Evolutionary conservation across 2,888 invertebrate genomes (phyloP), one percentile per base, ranked within the genome.

Genomic region (Metellina segmentata): DNA sequence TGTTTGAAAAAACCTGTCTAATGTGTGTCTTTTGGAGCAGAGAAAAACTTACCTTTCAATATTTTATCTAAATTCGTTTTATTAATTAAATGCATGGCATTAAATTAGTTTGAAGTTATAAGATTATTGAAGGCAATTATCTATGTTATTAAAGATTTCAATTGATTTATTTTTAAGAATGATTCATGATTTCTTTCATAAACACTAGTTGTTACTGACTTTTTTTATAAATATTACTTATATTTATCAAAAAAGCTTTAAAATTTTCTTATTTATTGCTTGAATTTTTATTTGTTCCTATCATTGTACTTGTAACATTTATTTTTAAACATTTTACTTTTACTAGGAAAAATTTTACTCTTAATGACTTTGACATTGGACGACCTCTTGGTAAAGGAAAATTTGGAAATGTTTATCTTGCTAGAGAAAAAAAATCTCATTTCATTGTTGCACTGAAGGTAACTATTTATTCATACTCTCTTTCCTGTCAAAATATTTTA

Each of bases 381-480:
- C 96, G 96, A 85, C 96, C 97, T 0, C 95, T 99, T 20, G 99
- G 99, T 0, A 96, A 97, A 94, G 99, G 99, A 0, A 98, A 98
- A 95, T 99, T 99, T 95, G 99, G 99, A 0, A 97, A 97, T 94
- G 98, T 99, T 0, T 98, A 97, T 95, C 95, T 98, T 78, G 98
- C 98, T 0, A 96, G 97, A 93, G 98, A 98, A 94, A 97, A 97
- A 94, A 96, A 96, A 94, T 97, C 97, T 13, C 96, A 97, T 71
- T 97, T 96, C 93, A 95, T 96, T 86, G 95, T 96, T 75, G 96
- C 96, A 0, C 93, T 96, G 34, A 98, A 98, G 95, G 93, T 93
- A 85, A 70, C 69, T 34, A 49, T 48, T 48, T 75, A 9, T 9
- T 34, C 53, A n/a, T 7, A 16, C 13, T 19, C 6, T 11, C 51